Percentiles rank a stretch among this genome's conserved stretches.
Evolutionary conservation across 2,888 invertebrate species (phyloP).

Genomic region (Coleophora deauratella): DNA sequence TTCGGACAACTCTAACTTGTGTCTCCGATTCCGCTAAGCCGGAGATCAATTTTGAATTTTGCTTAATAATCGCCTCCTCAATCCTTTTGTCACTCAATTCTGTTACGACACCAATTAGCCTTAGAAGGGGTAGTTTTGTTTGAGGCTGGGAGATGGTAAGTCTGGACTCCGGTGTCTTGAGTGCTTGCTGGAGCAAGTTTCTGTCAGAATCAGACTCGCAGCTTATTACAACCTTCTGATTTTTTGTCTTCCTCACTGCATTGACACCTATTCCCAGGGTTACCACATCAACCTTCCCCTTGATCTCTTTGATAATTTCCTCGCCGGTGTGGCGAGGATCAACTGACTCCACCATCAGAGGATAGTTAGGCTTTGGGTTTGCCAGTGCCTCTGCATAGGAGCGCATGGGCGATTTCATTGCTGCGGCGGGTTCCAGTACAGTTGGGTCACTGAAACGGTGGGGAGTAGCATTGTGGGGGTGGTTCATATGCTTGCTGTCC

Average conservation of each 20-base stretch:
- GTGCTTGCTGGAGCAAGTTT: background rate
- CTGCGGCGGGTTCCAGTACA: too few species aligned
- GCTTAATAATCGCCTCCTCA: background rate
- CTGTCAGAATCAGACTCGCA: background rate
- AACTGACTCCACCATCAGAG: conserved; percentile 2
- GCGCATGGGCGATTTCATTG: background rate
- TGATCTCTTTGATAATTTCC: conserved; percentile 1
- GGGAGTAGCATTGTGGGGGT: too few species aligned
- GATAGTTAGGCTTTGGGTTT: background rate
- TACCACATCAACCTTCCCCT: conserved; percentile 1
- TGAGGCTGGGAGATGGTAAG: background rate
- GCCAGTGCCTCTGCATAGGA: background rate
- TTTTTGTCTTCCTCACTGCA: conserved; percentile 2
- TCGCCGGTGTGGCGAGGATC: conserved; percentile 1
- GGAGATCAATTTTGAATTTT: background rate
- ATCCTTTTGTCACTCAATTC: background rate
- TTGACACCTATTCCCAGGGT: conserved; percentile 3
- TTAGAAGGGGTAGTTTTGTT: background rate
- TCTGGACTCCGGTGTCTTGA: background rate
- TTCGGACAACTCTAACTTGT: background rate
- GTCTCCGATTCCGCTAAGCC: background rate
- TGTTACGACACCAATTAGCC: background rate
- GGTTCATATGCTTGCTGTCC: too few species aligned
- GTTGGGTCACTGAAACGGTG: too few species aligned
- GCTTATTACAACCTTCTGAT: conserved; percentile 6